These are phyloP conservation scores for Mirounga angustirostris DNA, from an alignment of 2,113 vertebrate species.

Conservation along the genomic window DNA sequence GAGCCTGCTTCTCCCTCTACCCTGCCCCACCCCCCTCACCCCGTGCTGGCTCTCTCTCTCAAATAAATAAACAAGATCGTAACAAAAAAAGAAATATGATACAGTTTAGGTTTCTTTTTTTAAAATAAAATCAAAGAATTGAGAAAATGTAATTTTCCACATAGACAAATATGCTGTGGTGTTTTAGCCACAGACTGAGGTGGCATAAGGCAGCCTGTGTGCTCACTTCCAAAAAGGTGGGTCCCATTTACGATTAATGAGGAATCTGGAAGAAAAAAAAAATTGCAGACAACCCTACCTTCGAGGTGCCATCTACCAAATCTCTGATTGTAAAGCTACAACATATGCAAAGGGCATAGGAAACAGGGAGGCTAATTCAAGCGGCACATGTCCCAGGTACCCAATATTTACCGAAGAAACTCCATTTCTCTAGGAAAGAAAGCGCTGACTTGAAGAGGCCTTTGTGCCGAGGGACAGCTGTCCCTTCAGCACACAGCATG, in stretches of 20 bases:
- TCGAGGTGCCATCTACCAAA: neutral
- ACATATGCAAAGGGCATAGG: neutral
- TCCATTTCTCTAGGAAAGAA: neutral
- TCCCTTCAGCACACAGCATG: neutral
- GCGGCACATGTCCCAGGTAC: neutral
- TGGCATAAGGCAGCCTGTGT: neutral
- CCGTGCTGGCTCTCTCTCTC: neutral
- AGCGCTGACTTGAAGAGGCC: neutral
- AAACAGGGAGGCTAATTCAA: neutral
- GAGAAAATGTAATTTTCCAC: neutral
- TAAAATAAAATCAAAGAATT: constrained; percentile 60
- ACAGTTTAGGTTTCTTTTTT: constrained; percentile 78
- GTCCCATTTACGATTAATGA: neutral
- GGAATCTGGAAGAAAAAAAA: constrained; percentile 21
- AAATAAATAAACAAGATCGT: neutral
- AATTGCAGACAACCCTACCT: neutral
- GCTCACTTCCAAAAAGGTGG: neutral
- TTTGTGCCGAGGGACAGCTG: neutral
- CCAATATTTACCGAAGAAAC: neutral
- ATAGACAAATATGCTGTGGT: fast-evolving
- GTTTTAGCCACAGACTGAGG: neutral
- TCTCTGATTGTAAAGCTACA: neutral
- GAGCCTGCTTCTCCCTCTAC: neutral
- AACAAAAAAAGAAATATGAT: constrained; percentile 34
- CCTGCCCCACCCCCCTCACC: too few relatives aligned